phyloP scores from a whole-genome alignment of 2,888 invertebrate species.

The Malthinus seriepunctatus region DNA sequence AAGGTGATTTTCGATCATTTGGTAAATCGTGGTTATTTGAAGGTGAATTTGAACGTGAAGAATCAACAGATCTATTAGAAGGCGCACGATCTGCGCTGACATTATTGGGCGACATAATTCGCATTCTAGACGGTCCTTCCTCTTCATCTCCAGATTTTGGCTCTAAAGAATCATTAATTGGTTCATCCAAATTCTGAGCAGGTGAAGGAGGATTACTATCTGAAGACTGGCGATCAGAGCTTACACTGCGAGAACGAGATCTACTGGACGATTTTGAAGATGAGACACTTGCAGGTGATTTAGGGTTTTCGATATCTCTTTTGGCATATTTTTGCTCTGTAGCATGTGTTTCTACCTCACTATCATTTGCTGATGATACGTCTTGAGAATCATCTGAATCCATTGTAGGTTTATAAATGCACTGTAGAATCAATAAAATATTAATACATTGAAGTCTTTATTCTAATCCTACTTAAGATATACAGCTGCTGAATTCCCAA shows the following conservation, averaged over 20 bases:
- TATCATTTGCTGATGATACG: slow-evolving; percentile 51
- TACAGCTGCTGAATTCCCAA: slow-evolving; percentile 20
- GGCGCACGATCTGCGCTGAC: slow-evolving; percentile 2
- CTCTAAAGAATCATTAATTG: neutral
- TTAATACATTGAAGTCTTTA: slow-evolving; percentile 4
- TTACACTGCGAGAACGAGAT: slow-evolving; percentile 27
- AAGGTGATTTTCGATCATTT: slow-evolving; percentile 14
- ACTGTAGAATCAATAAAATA: slow-evolving; percentile 36
- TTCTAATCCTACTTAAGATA: neutral
- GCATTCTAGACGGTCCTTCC: neutral
- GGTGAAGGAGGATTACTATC: slow-evolving; percentile 37
- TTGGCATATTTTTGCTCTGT: slow-evolving; percentile 37
- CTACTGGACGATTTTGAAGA: slow-evolving; percentile 30
- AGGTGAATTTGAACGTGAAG: slow-evolving; percentile 32
- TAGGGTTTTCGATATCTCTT: slow-evolving; percentile 31
- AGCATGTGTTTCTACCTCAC: slow-evolving; percentile 41
- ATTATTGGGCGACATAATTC: slow-evolving; percentile 29
- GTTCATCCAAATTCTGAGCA: slow-evolving; percentile 4
- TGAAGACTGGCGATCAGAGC: slow-evolving; percentile 29
- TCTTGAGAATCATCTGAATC: slow-evolving; percentile 66
- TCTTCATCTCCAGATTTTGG: slow-evolving; percentile 20
- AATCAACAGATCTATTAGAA: slow-evolving; percentile 16
- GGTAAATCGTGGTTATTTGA: neutral
- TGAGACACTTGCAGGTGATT: slow-evolving; percentile 9
- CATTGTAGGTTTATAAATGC: slow-evolving; percentile 48